phyloP scores from a whole-genome alignment of 2,113 vertebrate species.

The Crotalus helleri region DNA sequence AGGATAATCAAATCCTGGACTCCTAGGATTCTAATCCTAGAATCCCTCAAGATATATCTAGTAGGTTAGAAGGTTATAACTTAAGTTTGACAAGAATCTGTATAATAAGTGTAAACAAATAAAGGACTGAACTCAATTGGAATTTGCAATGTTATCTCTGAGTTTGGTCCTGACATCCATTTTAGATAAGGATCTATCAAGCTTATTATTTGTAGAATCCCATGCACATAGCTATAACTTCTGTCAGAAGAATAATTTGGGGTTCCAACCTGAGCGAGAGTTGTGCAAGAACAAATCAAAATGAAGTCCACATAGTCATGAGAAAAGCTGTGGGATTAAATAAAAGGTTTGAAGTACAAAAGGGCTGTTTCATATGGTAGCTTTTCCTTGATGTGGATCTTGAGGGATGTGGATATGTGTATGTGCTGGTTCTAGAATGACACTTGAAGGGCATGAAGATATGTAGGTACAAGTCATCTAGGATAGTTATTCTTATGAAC shows the following conservation, averaged over 20 bases:
- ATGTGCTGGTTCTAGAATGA: not conserved
- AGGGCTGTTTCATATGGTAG: not conserved
- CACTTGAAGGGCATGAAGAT: not conserved
- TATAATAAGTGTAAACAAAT: not conserved
- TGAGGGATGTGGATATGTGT: not conserved
- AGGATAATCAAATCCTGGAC: not conserved
- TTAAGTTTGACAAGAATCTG: not conserved
- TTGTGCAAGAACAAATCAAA: not conserved
- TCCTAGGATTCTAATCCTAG: not conserved
- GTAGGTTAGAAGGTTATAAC: not conserved
- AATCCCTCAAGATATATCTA: not conserved
- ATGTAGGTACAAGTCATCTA: not conserved
- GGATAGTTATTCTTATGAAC: not conserved
- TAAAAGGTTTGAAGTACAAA: not conserved
- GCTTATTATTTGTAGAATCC: not conserved
- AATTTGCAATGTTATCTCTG: not conserved
- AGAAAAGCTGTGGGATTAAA: not conserved
- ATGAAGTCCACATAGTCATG: not conserved
- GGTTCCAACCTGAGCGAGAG: not conserved
- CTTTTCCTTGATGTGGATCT: not conserved
- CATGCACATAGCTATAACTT: not conserved
- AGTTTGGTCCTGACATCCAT: not conserved
- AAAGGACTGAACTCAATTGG: not conserved
- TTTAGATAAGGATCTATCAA: not conserved
- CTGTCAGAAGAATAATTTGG: not conserved